Evolutionary conservation across 2,888 invertebrate species (phyloP).

Genomic region (Erebia palarica): DNA sequence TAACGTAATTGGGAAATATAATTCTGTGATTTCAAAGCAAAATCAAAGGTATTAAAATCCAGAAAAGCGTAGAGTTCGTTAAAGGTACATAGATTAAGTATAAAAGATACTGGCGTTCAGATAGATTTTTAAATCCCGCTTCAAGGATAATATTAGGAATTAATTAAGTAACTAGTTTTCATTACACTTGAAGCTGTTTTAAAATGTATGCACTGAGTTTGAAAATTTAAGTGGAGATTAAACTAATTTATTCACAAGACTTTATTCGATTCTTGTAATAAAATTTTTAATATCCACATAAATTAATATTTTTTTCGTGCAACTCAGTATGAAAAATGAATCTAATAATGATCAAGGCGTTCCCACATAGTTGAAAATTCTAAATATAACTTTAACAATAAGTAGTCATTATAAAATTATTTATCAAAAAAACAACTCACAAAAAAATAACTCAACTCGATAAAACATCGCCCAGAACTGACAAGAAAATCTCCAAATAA

Average conservation of each 20-base stretch:
- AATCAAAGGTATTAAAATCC: constrained; percentile 38
- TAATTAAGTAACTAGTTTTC: neutral
- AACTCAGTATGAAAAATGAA: too few species aligned
- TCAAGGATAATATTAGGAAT: neutral
- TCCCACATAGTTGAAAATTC: too few species aligned
- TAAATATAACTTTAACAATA: neutral
- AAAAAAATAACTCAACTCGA: neutral
- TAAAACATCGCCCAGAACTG: constrained; percentile 13
- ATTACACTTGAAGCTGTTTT: neutral
- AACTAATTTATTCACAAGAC: too few species aligned
- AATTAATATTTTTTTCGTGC: too few species aligned
- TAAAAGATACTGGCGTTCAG: constrained; percentile 2
- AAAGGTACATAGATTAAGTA: constrained; percentile 21
- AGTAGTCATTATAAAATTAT: neutral
- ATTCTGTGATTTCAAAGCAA: constrained; percentile 35
- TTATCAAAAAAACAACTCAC: neutral
- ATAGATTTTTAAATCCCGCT: neutral
- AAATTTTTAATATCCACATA: too few species aligned
- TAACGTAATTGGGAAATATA: neutral
- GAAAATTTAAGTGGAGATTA: too few species aligned
- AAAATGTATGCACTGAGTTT: too few species aligned
- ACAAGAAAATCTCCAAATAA: constrained; percentile 19
- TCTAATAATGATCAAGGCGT: too few species aligned
- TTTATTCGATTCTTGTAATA: too few species aligned
- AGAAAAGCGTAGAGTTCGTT: constrained; percentile 29